Percentiles rank a stretch among this genome's conserved stretches.
Evolutionary conservation across 2,888 invertebrate species (phyloP).

Genomic region (Sarcophaga carnaria): DNA sequence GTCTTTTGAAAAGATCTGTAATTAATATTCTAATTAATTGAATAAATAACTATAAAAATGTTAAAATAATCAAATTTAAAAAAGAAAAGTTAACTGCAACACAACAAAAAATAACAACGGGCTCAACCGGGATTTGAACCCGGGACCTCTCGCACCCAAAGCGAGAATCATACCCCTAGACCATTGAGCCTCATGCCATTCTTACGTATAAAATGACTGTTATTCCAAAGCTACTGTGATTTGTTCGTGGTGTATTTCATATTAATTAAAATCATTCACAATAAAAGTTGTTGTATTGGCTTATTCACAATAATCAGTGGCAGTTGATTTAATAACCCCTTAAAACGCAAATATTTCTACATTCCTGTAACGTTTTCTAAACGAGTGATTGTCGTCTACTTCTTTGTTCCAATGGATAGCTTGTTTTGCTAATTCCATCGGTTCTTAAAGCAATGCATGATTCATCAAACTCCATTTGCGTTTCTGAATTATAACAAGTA

Average conservation of each 20-base stretch:
- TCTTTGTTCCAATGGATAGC: too few species aligned
- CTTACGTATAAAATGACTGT: background rate
- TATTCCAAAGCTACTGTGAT: background rate
- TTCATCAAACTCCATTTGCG: too few species aligned
- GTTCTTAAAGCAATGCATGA: too few species aligned
- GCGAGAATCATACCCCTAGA: slow-evolving; percentile 86
- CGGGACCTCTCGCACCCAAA: slow-evolving; percentile 86
- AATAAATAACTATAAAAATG: background rate
- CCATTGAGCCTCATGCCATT: slow-evolving; percentile 80
- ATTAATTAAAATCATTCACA: background rate
- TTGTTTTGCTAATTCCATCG: too few species aligned
- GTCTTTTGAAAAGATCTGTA: background rate
- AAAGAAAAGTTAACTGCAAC: background rate
- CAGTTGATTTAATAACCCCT: background rate
- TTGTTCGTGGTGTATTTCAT: background rate
- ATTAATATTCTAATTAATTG: slow-evolving; percentile 3
- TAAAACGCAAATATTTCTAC: too few species aligned
- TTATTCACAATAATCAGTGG: background rate
- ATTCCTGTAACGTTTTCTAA: too few species aligned
- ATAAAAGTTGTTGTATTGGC: background rate
- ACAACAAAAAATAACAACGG: slow-evolving; percentile 72
- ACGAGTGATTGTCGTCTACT: too few species aligned
- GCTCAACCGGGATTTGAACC: slow-evolving; percentile 85
- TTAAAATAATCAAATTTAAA: background rate
- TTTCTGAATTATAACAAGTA: too few species aligned